phyloP scores from a whole-genome alignment of 1,140 invertebrate species.

The Nylanderia fulva region DNA sequence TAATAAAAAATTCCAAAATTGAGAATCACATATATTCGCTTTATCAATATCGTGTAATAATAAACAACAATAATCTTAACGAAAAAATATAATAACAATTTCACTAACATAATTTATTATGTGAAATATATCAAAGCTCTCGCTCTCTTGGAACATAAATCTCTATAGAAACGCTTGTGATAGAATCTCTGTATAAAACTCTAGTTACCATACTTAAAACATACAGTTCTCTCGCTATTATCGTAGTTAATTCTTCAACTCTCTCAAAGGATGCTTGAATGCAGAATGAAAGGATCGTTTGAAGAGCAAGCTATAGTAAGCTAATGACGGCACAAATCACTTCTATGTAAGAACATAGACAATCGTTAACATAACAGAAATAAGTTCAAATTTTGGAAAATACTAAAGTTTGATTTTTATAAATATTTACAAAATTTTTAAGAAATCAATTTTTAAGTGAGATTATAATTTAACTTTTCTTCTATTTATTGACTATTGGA shows the following conservation, averaged over 20 bases:
- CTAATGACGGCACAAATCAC: neutral
- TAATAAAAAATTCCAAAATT: conserved; percentile 2
- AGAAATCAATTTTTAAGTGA: neutral
- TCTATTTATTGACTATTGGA: neutral
- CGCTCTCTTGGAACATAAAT: neutral
- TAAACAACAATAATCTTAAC: neutral
- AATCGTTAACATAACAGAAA: neutral
- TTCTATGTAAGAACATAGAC: neutral
- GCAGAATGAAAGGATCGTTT: conserved; percentile 19
- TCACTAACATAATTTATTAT: conserved; percentile 11
- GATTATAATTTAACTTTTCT: neutral
- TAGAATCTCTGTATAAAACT: conserved; percentile 3
- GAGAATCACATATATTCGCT: neutral
- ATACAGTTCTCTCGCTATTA: neutral
- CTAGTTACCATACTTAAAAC: conserved; percentile 8
- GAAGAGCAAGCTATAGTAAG: neutral
- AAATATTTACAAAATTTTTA: neutral
- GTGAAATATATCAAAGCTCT: conserved; percentile 4
- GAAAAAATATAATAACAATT: neutral
- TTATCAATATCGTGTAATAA: neutral
- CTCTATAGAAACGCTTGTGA: neutral
- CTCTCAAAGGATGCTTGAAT: neutral
- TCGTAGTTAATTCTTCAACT: neutral
- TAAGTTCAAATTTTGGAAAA: neutral
- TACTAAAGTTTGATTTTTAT: neutral